Percentiles rank a stretch among this genome's conserved stretches.
These are phyloP conservation scores for Microchrysa polita DNA, from an alignment of 2,888 invertebrate species.

Conservation along the genomic window DNA sequence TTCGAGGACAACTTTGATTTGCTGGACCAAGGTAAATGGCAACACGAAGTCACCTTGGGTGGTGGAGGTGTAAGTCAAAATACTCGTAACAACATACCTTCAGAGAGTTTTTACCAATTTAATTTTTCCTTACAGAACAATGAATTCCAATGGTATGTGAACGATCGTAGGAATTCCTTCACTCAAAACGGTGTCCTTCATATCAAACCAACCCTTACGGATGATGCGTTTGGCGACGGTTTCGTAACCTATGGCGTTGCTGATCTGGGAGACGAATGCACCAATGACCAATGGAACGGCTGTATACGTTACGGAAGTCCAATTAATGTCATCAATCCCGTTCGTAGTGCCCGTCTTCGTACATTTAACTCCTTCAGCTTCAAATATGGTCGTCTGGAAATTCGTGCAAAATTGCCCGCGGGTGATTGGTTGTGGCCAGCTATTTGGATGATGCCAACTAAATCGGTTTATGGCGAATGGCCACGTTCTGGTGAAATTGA, in stretches of 20 bases:
- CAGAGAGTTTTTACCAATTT: neutral
- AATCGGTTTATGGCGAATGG: constrained; percentile 74
- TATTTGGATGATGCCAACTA: constrained; percentile 75
- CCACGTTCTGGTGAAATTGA: constrained; percentile 79
- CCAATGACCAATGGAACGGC: constrained; percentile 69
- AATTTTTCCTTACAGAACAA: constrained; percentile 65
- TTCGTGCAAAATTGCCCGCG: constrained; percentile 73
- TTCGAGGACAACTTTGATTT: constrained; percentile 71
- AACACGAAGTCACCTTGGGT: constrained; percentile 72
- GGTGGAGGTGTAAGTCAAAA: constrained; percentile 67
- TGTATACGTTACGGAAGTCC: constrained; percentile 69
- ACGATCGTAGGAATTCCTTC: constrained; percentile 75
- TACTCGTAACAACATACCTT: neutral
- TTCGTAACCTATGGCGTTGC: constrained; percentile 68
- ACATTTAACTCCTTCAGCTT: constrained; percentile 73
- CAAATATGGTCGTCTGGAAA: constrained; percentile 72
- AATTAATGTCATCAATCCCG: constrained; percentile 70
- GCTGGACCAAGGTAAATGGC: constrained; percentile 71
- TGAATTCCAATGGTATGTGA: constrained; percentile 75
- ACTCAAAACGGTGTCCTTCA: constrained; percentile 66
- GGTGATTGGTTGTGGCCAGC: constrained; percentile 73
- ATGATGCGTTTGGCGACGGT: constrained; percentile 67
- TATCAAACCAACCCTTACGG: constrained; percentile 71
- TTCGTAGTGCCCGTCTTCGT: constrained; percentile 73
- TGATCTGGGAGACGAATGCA: constrained; percentile 71